phyloP scores from a whole-genome alignment of 2,113 vertebrate genomes.

The Crotophaga sulcirostris region DNA sequence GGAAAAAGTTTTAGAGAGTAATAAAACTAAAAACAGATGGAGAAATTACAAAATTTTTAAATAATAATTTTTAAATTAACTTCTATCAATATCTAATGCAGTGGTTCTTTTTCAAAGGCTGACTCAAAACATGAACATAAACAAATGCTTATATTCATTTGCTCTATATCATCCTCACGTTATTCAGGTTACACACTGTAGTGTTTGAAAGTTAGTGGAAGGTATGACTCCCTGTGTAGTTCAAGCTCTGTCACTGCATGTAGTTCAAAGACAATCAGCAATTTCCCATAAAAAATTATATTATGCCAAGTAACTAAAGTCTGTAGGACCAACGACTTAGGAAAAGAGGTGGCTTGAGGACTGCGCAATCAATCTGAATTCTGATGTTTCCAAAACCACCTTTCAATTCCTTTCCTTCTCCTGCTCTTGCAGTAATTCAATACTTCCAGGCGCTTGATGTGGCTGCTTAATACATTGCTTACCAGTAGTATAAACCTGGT shows the following conservation, averaged over 20 bases:
- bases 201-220: not conserved
- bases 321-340: not conserved
- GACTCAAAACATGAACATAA: not conserved
- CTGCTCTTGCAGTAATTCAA: not conserved
- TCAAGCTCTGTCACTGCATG: not conserved
- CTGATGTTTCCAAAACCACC: not conserved
- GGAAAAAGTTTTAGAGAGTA: not conserved
- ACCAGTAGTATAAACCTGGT: not conserved
- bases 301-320: not conserved
- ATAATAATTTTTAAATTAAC: not conserved
- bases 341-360: not conserved
- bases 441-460: not conserved
- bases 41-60: rapidly evolving
- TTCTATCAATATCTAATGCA: not conserved
- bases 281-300: not conserved
- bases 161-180: rapidly evolving
- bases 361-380: not conserved
- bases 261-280: not conserved
- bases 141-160: not conserved
- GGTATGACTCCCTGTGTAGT: not conserved
- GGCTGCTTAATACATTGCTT: not conserved
- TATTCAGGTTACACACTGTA: not conserved
- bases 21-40: not conserved
- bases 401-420: not conserved
- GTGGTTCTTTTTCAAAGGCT: not conserved